Conservation (phyloP, 2,113 vertebrate genomes). For the Manacus vitellinus region DNA sequence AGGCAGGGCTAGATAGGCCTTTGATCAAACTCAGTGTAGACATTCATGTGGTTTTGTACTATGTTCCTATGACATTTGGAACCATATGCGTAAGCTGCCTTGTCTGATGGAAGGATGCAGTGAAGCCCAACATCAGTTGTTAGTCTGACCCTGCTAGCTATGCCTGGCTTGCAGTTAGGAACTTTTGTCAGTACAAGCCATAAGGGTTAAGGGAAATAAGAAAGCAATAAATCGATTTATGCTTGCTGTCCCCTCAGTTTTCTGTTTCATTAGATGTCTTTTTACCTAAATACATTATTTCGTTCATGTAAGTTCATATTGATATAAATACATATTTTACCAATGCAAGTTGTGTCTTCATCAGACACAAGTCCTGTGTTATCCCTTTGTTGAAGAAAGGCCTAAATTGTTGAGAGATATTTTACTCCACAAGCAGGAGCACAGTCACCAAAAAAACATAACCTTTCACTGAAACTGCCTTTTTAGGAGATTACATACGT, state of each 20-base stretch:
- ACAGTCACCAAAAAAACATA: not conserved
- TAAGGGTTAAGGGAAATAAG: not conserved
- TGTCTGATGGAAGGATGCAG: not conserved
- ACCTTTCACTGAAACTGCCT: accelerated
- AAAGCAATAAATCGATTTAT: not conserved
- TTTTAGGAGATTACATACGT: not conserved
- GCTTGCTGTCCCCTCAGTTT: not conserved
- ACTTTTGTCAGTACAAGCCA: not conserved
- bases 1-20: not conserved
- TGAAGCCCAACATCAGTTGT: not conserved
- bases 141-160: not conserved
- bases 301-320: not conserved
- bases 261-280: not conserved
- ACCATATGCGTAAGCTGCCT: not conserved
- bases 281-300: not conserved
- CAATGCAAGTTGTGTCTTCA: not conserved
- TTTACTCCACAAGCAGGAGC: not conserved
- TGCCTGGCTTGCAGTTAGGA: not conserved
- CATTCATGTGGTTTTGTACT: not conserved
- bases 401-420: not conserved
- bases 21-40: not conserved
- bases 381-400: not conserved
- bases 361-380: not conserved
- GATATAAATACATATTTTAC: not conserved
- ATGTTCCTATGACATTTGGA: not conserved